Base-by-base conservation (phyloP, 2,113 vertebrate genomes). In the Chaenocephalus aceratus region DNA sequence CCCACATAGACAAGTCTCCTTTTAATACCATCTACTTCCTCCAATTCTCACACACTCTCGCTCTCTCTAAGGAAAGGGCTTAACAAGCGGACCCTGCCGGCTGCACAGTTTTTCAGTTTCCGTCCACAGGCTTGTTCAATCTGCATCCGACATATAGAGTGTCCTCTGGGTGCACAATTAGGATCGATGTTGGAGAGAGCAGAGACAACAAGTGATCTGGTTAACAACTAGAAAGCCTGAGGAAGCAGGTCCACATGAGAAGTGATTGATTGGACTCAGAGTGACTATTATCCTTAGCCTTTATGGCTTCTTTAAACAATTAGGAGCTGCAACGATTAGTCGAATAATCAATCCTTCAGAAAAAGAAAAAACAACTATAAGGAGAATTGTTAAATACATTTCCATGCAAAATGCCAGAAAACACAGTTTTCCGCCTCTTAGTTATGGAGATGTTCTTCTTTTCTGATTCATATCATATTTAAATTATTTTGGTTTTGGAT, bases 131-230 rank as follows among this genome's bases (percentile, higher is more conserved):
- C n/a, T 57, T 62, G 45, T 45, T 64, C 49, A 26, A 14, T 53
- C 46, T 21, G 34, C 58, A 52, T 71, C 68, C 64, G 30, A 44
- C 52, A 56, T 10, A 60, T 41, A 44, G 53, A n/a, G 34, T 34
- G 65, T 83, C 84, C 75, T 54, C 48, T 58, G 63, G 77, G 74
- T 57, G 51, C 41, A 67, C 59, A 83, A 80, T 54, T 74, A 63
- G 59, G 69, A 82, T 89, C 74, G 34, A 86, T 87, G 72, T 21
- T 21, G 56, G 49, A 23, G 21, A 68, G 57, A 72, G 45, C 58
- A 54, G 26, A n/a, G 41, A 30, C 54, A 73, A 70, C 75, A 72
- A 83, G 69, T 80, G 72, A 85, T 59, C 57, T 41, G 16, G 58
- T 67, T 61, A 75, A 83, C 72, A 68, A 62, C 59, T 13, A 23